Evolutionary conservation across 2,797 vertebrate species (phyloP), one percentile per base, ranked within the genome.

Genomic region (Taeniopygia guttata): DNA sequence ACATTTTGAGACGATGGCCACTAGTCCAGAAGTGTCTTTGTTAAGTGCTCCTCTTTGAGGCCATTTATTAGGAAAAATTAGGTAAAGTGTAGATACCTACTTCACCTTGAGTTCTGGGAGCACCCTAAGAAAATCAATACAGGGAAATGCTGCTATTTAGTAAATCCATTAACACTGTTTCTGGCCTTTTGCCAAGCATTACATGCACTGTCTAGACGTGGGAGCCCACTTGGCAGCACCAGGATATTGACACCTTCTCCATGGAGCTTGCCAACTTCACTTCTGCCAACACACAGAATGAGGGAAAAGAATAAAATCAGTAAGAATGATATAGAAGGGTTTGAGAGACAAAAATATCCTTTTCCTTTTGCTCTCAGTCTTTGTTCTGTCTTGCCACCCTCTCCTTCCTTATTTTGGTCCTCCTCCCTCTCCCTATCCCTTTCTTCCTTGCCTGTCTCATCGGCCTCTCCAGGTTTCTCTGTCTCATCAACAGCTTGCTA

Each of bases 111-210:
- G 10, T 68, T 79, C 72, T 68, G 49, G 66, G 73, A 94, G 82
- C 27, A 78, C 62, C 74, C 36, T 45, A 27, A 84, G 59, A 87
- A 87, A 92, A 95, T 88, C 84, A 79, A 93, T 86, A 43, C 16
- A 60, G 56, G 90, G 21, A 91, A 96, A 94, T 38, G 18, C 5
- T 68, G 26, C 36, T 86, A n/a, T 66, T 94, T 73, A 86, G 55
- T 86, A 91, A 96, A 96, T 58, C 63, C 62, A 94, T 94, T 91
- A 87, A 36, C 59, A 66, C 46, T 20, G 7, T 64, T 79, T 70
- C 78, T 95, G 85, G 66, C 23, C 21, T 58, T 80, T 92, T 51
- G 23, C 83, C 93, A 95, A 34, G 16, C 14, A 20, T 26, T 89
- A 14, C 74, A n/a, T 29, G 42, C 60, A 38, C 46, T 0, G 17